Percentiles rank a stretch among this genome's conserved stretches.
Conservation (phyloP, 2,888 invertebrate species). For the Quadriops clusia region DNA sequence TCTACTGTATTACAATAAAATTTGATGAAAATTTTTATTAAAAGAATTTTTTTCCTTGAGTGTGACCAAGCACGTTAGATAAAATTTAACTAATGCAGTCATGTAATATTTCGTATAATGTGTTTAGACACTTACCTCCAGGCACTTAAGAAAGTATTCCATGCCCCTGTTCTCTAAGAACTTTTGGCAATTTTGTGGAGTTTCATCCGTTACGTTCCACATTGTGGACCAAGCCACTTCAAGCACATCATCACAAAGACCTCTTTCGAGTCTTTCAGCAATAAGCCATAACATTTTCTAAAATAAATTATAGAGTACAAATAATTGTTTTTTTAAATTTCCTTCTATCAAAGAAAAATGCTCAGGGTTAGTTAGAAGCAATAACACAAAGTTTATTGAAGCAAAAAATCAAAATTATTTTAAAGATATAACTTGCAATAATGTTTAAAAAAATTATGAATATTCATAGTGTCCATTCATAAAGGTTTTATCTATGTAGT, state of each 20-base stretch:
- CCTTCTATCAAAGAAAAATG: too few relatives aligned
- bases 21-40: too few relatives aligned
- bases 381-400: background rate
- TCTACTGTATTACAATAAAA: too few relatives aligned
- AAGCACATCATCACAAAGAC: slow-evolving; percentile 85
- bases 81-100: too few relatives aligned
- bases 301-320: slow-evolving; percentile 19
- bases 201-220: slow-evolving; percentile 98
- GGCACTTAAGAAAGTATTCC: slow-evolving; percentile 79
- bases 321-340: too few relatives aligned
- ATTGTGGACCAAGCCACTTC: slow-evolving; percentile 99
- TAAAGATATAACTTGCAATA: too few relatives aligned
- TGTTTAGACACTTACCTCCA: slow-evolving; percentile 60
- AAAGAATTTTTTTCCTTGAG: too few relatives aligned
- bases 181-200: slow-evolving; percentile 82
- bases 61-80: too few relatives aligned
- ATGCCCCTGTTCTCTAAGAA: slow-evolving; percentile 84
- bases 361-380: background rate
- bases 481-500: background rate
- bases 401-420: background rate
- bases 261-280: slow-evolving; percentile 60
- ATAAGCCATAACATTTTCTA: slow-evolving; percentile 84
- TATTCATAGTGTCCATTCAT: too few relatives aligned
- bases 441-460: background rate
- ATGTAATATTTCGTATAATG: too few relatives aligned